Evolutionary conservation across 1,140 invertebrate genomes (phyloP).

Genomic region (Penaeus vannamei): DNA sequence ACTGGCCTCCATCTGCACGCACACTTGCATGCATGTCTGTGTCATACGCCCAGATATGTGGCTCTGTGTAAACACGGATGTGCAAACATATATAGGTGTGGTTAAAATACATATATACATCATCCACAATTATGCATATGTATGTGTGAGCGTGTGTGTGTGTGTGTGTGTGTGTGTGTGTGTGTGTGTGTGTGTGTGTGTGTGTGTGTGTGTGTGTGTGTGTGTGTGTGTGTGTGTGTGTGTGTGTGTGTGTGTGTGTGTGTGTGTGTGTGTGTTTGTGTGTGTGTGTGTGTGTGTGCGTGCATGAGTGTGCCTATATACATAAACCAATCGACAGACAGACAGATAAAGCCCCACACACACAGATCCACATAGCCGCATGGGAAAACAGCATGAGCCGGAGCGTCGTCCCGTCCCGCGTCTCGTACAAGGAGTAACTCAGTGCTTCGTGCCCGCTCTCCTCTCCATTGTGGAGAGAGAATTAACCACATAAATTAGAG

Average conservation of each 20-base stretch:
- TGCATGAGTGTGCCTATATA: not conserved
- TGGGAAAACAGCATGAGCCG: no score
- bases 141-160: not conserved
- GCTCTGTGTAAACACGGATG: no score
- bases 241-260: not conserved
- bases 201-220: constrained; percentile 5
- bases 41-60: no score
- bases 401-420: no score
- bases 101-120: constrained; percentile 16
- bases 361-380: no score
- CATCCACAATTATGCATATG: not conserved
- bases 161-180: not conserved
- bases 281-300: not conserved
- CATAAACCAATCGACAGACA: not conserved
- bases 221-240: not conserved
- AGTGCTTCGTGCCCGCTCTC: no score
- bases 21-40: no score
- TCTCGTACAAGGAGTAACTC: no score
- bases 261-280: not conserved
- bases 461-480: no score
- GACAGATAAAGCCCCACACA: not conserved
- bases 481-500: no score
- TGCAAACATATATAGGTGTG: no score
- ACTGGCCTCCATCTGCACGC: no score
- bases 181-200: not conserved